Conservation (phyloP, 1,140 invertebrate genomes). For the Bombus soroeensis region DNA sequence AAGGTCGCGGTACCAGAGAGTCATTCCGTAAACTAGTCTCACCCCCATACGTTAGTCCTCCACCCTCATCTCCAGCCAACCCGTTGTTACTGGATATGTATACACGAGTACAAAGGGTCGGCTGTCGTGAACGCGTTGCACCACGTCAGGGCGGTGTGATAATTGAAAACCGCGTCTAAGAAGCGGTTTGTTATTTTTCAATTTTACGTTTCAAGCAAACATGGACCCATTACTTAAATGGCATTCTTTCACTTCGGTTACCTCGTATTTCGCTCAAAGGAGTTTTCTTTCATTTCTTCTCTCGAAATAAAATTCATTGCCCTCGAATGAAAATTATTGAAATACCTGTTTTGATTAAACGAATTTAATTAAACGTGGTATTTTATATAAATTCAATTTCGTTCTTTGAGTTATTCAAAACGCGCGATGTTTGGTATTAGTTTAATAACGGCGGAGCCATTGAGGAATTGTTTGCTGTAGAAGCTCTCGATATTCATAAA, state of each 20-base stretch:
- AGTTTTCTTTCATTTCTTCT: not conserved
- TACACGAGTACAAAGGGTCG: not conserved
- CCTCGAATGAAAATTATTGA: not conserved
- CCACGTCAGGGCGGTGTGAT: slow-evolving; percentile 27
- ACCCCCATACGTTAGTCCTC: not conserved
- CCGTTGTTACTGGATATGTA: slow-evolving; percentile 5
- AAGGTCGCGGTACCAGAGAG: slow-evolving; percentile 9
- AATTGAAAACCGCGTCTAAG: slow-evolving; percentile 64
- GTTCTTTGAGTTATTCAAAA: not conserved
- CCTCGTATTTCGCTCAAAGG: no score
- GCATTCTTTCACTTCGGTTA: not conserved
- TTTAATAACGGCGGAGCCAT: not conserved
- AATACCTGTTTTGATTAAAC: no score
- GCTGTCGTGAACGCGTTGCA: not conserved
- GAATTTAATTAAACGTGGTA: not conserved
- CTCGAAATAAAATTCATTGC: not conserved
- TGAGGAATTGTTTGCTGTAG: not conserved
- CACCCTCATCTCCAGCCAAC: not conserved
- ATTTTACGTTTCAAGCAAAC: slow-evolving; percentile 52
- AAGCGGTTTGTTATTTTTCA: slow-evolving; percentile 69
- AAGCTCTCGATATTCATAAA: not conserved
- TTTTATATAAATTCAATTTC: slow-evolving; percentile 5
- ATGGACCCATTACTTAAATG: not conserved
- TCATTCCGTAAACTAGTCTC: slow-evolving; percentile 47
- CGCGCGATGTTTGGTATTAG: not conserved